Conservation (phyloP, 2,113 vertebrate genomes). For the Ceyx margarethae region DNA sequence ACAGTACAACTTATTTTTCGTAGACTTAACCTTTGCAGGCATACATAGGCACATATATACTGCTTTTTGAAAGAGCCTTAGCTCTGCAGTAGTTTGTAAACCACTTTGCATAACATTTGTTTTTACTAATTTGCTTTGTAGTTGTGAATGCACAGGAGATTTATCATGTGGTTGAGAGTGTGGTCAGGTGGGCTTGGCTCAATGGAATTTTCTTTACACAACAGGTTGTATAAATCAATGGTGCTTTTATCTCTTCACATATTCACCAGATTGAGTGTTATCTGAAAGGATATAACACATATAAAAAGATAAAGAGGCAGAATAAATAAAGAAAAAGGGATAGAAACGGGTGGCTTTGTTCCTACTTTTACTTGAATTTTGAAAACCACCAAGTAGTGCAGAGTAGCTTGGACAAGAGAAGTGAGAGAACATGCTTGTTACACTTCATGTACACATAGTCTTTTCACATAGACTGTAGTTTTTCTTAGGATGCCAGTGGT, state of each 20-base stretch:
- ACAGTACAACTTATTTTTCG: background rate
- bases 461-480: background rate
- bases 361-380: background rate
- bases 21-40: background rate
- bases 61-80: background rate
- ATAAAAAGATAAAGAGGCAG: background rate
- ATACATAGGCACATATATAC: accelerated
- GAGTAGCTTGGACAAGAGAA: background rate
- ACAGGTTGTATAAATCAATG: background rate
- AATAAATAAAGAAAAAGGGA: background rate
- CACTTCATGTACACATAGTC: background rate
- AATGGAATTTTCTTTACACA: background rate
- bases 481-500: background rate
- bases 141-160: accelerated
- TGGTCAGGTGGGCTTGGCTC: background rate
- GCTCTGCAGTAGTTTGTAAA: background rate
- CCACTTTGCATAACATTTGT: background rate
- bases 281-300: background rate
- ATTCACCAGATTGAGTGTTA: background rate
- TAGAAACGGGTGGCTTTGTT: background rate
- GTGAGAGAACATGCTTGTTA: background rate
- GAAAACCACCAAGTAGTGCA: background rate
- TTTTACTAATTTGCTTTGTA: background rate
- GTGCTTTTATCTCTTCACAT: background rate
- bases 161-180: background rate